phyloP scores from a whole-genome alignment of 2,113 vertebrate genomes.

The Ondatra zibethicus region DNA sequence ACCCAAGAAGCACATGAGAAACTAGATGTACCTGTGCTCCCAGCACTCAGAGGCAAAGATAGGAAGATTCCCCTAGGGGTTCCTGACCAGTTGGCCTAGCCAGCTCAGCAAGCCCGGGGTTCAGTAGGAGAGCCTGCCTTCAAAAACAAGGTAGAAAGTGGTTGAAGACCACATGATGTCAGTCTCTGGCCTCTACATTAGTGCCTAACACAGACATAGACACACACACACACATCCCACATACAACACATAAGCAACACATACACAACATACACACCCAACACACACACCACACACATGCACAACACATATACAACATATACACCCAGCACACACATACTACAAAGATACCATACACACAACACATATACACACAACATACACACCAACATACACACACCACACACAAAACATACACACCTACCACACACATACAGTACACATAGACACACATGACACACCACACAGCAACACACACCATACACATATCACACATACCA shows the following conservation, averaged over 20 bases:
- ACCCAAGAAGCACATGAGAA: background rate
- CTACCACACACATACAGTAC: no score
- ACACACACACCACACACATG: background rate
- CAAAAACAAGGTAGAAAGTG: background rate
- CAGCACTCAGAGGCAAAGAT: background rate
- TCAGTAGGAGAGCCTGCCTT: background rate
- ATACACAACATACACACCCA: background rate
- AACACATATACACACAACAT: no score
- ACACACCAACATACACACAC: no score
- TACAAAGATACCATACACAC: no score
- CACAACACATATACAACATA: background rate
- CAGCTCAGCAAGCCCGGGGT: background rate
- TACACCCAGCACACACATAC: no score
- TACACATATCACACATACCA: no score
- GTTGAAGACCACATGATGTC: background rate
- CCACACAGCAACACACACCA: no score
- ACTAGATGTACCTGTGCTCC: background rate
- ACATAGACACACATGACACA: no score
- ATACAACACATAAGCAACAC: background rate
- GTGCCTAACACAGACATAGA: background rate
- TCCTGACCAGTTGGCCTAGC: background rate
- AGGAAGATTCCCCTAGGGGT: background rate
- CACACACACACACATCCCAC: background rate
- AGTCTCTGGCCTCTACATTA: background rate
- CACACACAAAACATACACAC: no score